A percentile compares a stretch with the other conserved stretches of the same genome.
Evolutionary conservation across 2,797 vertebrate species (phyloP).

Genomic region (Neomorphus geoffroyi): DNA sequence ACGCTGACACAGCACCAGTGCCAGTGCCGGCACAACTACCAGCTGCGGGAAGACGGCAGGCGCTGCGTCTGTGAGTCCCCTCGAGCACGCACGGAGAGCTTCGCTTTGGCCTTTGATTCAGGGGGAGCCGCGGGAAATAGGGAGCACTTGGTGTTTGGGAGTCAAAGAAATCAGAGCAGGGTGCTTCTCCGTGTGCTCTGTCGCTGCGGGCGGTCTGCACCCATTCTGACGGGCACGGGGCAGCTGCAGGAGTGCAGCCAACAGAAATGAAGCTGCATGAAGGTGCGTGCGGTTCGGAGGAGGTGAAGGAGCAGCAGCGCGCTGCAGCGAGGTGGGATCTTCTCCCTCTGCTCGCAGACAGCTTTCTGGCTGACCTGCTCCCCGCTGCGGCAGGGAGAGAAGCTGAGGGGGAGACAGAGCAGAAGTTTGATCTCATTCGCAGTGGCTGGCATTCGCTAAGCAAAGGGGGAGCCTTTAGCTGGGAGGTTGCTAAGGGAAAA

Average conservation of each 20-base stretch:
- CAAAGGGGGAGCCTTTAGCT: background rate
- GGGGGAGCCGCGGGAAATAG: background rate
- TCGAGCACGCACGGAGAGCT: rapidly evolving
- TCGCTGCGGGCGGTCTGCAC: background rate
- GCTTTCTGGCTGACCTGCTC: background rate
- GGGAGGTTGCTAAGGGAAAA: background rate
- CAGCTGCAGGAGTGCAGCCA: background rate
- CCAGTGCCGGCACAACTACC: constrained; percentile 82
- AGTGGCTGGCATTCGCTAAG: background rate
- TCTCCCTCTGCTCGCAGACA: background rate
- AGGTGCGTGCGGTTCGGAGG: too few relatives aligned
- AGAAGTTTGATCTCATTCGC: background rate
- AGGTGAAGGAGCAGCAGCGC: background rate
- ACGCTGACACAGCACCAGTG: constrained; percentile 83
- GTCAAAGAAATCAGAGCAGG: background rate
- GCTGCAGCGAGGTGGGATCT: background rate
- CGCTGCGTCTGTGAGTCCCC: constrained; percentile 86
- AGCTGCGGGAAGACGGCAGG: constrained; percentile 83
- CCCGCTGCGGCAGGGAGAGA: background rate
- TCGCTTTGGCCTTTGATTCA: background rate
- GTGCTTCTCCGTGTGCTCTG: background rate
- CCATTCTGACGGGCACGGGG: background rate
- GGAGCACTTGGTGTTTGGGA: background rate
- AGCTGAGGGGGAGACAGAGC: background rate
- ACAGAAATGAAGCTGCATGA: background rate